Evolutionary conservation across 2,888 invertebrate genomes (phyloP).

Genomic region (Hymenopus coronatus): DNA sequence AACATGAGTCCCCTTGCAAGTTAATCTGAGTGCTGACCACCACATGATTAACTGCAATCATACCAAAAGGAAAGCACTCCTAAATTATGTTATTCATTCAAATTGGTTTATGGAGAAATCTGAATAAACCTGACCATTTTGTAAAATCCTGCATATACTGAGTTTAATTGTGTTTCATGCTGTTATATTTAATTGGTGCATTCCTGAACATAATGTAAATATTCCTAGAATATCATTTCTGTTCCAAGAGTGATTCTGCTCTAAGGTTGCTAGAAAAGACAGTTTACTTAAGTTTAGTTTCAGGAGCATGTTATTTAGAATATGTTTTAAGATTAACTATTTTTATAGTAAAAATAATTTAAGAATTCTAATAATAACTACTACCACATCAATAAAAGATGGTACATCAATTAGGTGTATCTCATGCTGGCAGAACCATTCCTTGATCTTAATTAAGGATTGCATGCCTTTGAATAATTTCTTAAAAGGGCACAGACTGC

Average conservation of each 20-base stretch:
- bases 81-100: no score
- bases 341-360: background rate
- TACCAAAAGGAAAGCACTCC: no score
- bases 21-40: no score
- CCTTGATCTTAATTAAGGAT: no score
- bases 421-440: background rate
- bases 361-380: background rate
- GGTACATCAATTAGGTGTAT: background rate
- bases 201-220: background rate
- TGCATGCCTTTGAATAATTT: no score
- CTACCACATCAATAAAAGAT: background rate
- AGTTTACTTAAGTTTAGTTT: background rate
- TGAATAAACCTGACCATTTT: background rate
- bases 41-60: no score
- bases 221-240: background rate
- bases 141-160: background rate
- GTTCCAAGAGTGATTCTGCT: background rate
- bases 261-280: background rate
- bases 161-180: background rate
- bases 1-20: no score
- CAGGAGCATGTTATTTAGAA: conserved; percentile 3
- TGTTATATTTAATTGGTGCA: background rate
- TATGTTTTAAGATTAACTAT: background rate
- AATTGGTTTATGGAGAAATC: background rate
- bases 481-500: no score